Percentiles rank a stretch among this genome's conserved stretches.
Conservation (phyloP, 1,140 invertebrate species). For the Lineus longissimus region DNA sequence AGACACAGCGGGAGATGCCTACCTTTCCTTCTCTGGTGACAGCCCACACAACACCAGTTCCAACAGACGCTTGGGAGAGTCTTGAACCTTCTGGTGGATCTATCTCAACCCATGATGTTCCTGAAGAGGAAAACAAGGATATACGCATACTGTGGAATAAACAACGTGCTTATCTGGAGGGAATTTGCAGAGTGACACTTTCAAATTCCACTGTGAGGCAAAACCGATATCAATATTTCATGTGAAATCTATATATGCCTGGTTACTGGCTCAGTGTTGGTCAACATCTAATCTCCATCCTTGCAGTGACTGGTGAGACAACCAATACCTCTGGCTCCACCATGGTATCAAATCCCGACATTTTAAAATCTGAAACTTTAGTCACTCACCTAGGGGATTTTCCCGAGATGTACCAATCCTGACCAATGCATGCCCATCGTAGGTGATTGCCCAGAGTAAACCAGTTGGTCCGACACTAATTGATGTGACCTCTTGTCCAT, state of each 20-base stretch:
- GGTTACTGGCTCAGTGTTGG: background rate
- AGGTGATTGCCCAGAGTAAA: constrained; percentile 77
- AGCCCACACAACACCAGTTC: constrained; percentile 81
- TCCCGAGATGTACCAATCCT: constrained; percentile 73
- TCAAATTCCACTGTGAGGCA: no score
- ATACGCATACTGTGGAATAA: no score
- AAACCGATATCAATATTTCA: no score
- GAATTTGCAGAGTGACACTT: no score
- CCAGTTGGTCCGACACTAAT: constrained; percentile 79
- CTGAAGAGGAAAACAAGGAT: no score
- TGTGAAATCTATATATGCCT: no score
- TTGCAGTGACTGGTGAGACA: no score
- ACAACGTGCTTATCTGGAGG: no score
- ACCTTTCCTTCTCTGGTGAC: constrained; percentile 76
- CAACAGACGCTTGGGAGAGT: constrained; percentile 75
- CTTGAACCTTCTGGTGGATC: constrained; percentile 64
- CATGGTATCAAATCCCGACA: no score
- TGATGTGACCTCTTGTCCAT: constrained; percentile 75
- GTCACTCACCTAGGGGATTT: constrained; percentile 65
- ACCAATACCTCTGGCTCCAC: no score
- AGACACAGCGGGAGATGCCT: background rate
- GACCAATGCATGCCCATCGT: constrained; percentile 75
- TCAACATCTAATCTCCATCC: no score
- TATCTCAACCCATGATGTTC: constrained; percentile 76
- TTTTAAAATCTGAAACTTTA: no score